Evolutionary conservation across 2,888 invertebrate genomes (phyloP), one percentile per base, ranked within the genome.

Genomic region (Leptinotarsa haldemani): DNA sequence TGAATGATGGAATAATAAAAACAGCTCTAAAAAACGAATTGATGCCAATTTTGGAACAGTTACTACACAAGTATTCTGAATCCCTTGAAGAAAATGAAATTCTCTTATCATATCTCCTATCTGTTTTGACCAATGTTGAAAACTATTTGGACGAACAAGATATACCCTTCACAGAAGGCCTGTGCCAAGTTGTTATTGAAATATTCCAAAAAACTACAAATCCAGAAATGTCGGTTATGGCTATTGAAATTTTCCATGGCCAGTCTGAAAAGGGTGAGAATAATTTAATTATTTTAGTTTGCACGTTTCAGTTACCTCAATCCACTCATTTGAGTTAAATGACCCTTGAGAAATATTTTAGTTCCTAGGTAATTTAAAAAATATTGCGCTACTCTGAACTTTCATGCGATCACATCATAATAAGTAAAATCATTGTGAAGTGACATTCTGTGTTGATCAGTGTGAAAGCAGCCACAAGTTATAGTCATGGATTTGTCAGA

Each of bases 241-340:
- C 94, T 86, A 89, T 95, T 79, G 94, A 95, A 82, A 90, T 94
- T 82, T 88, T 95, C 79, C 92, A 93, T 85, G 90, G 91, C 73
- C 94, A 95, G 86, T 93, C 93, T 67, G 94, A 94, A 86, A 92
- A 93, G 88, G 93, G 93, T 93, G 88, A 87, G 56, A 30, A 40
- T 40, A 40, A 40, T 40, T 2, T 40, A 9, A 40, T 40, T 40
- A 40, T 9, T 40, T 40, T 40, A 40, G 40, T 40, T 40, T 40
- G 30, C 40, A 40, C 2, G 40, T 40, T 40, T 9, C 40, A 40
- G 2, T 40, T 40, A 3, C 9, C 40, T 12, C 12, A 12, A 40
- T 40, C 40, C 40, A 40, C 40, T 40, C 40, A 40, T 40, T 40
- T 40, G 9, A 40, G 12, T 40, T 40, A 9, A 40, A 40, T 40